phyloP scores from a whole-genome alignment of 2,797 vertebrate genomes.

The Coregonus suidteri region DNA sequence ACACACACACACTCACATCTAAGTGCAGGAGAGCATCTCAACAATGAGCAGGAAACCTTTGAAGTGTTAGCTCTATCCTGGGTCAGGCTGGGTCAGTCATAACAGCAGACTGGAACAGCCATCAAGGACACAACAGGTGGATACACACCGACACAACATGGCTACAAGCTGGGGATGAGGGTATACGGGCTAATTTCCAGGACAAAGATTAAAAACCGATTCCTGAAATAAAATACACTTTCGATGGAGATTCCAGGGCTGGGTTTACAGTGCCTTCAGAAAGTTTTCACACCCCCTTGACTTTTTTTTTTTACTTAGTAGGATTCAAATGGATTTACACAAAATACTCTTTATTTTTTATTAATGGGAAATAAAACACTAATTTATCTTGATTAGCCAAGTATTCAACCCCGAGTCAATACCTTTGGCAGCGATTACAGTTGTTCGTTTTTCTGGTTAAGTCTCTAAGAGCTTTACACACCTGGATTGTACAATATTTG shows the following conservation, averaged over 20 bases:
- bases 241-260: not conserved
- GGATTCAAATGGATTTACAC: too few relatives aligned
- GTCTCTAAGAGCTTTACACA: too few relatives aligned
- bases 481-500: too few relatives aligned
- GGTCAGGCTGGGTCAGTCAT: constrained; percentile 14
- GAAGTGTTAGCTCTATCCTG: constrained; percentile 6
- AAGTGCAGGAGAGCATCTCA: not conserved
- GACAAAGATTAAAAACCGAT: not conserved
- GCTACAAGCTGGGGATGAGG: not conserved
- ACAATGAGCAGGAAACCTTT: constrained; percentile 1
- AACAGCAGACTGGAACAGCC: constrained; percentile 10
- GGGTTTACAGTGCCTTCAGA: not conserved
- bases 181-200: not conserved
- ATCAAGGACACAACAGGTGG: not conserved
- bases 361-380: too few relatives aligned
- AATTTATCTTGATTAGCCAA: too few relatives aligned
- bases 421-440: too few relatives aligned
- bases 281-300: too few relatives aligned
- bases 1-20: not conserved
- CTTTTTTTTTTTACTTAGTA: too few relatives aligned
- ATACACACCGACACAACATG: not conserved
- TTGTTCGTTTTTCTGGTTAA: too few relatives aligned
- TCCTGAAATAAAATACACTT: not conserved
- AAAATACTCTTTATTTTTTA: too few relatives aligned
- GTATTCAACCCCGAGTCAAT: too few relatives aligned